Conservation (phyloP, 2,888 invertebrate genomes). For the Andrena trimmerana region DNA sequence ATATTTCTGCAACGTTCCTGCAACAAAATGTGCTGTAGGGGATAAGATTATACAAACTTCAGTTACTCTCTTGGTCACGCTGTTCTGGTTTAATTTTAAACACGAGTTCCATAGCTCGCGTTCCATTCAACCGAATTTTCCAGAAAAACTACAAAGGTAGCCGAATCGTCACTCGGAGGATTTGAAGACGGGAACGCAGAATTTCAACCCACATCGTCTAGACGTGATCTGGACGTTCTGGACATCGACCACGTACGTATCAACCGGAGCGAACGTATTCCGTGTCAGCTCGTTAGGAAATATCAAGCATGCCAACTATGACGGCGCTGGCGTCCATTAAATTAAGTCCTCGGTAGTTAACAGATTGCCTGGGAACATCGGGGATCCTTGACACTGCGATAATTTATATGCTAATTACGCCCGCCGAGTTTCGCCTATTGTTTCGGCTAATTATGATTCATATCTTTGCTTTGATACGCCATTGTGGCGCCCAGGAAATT, state of each 20-base stretch:
- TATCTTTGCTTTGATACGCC: conserved; percentile 1
- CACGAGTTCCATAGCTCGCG: neutral
- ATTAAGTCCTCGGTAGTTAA: conserved; percentile 50
- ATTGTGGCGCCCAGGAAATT: neutral
- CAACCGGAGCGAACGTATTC: conserved; percentile 16
- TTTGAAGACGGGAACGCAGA: neutral
- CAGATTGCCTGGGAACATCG: conserved; percentile 47
- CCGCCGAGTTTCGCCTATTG: conserved; percentile 16
- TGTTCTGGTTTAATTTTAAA: neutral
- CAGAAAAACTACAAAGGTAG: neutral
- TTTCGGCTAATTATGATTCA: conserved; percentile 39
- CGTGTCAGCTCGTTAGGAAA: conserved; percentile 61
- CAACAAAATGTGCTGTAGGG: too few species aligned
- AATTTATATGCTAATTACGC: conserved; percentile 43
- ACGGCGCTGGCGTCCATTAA: conserved; percentile 46
- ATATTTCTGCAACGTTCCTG: too few species aligned
- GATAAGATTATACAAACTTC: too few species aligned
- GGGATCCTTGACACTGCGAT: conserved; percentile 18
- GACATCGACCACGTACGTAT: conserved; percentile 18
- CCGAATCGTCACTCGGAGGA: neutral
- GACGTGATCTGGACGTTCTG: conserved; percentile 5
- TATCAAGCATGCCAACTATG: conserved; percentile 53
- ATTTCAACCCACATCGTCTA: conserved; percentile 22
- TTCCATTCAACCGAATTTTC: neutral
- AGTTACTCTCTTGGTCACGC: too few species aligned